A percentile compares a stretch with the other conserved stretches of the same genome.
Evolutionary conservation across 2,113 vertebrate genomes (phyloP).

Genomic region (Leuciscus idus): DNA sequence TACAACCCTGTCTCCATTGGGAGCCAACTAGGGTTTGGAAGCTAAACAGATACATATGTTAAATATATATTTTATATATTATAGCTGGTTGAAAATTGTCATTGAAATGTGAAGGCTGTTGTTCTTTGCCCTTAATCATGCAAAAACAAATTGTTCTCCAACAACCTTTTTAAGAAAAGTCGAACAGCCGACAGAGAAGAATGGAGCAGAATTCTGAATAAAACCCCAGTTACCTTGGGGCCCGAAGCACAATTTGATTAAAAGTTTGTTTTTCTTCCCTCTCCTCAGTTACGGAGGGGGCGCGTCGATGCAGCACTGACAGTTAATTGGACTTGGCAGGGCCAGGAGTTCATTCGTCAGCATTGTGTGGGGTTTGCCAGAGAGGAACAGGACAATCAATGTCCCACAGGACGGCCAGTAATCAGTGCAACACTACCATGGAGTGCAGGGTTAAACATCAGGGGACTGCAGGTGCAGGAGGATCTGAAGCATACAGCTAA

Average conservation of each 20-base stretch:
- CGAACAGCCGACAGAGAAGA: constrained; percentile 66
- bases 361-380: constrained; percentile 89
- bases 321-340: constrained; percentile 95
- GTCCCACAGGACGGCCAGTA: constrained; percentile 88
- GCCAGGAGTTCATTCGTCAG: constrained; percentile 93
- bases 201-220: constrained; percentile 74
- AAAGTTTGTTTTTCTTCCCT: constrained; percentile 85
- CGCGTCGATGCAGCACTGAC: constrained; percentile 86
- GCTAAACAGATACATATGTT: constrained; percentile 2
- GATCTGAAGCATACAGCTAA: constrained; percentile 82
- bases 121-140: constrained; percentile 48
- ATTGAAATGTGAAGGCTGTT: constrained; percentile 36
- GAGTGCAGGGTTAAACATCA: constrained; percentile 91
- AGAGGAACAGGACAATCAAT: constrained; percentile 85
- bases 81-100: constrained; percentile 22
- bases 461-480: constrained; percentile 83
- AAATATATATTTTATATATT: constrained; percentile 30
- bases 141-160: constrained; percentile 56
- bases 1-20: not conserved
- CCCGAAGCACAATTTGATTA: constrained; percentile 80
- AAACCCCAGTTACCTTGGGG: constrained; percentile 75
- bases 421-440: constrained; percentile 91
- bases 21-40: not conserved
- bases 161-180: constrained; percentile 67
- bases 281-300: constrained; percentile 76